Base-by-base conservation (phyloP, 2,888 invertebrate genomes). In the Epirrita christyi region DNA sequence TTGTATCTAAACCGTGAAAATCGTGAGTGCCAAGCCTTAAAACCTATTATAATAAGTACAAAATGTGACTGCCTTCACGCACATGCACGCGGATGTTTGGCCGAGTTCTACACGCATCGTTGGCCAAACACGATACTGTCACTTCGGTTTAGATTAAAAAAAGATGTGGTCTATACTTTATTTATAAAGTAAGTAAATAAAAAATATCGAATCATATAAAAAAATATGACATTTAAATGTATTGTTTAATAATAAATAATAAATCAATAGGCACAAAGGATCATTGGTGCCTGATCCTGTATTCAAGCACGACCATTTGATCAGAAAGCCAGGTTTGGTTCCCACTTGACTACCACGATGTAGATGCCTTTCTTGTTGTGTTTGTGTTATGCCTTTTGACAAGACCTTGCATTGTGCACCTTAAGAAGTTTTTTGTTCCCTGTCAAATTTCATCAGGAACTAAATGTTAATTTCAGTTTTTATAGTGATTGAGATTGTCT, bases 81-180 rank as follows among this genome's bases (percentile, higher is more conserved):
- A 41, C 36, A 42, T 43, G 44, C 43, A 50, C 44, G 41, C 55
- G 55, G 59, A 59, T 55, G 43, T 55, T 55, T 48, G 51, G 48
- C 6, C 40, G 36, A 48, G 43, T 45, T 51, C 40, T 38, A 38
- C 48, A 54, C 54, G 59, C 59, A 48, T 48, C 55, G 51, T 13
- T 59, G 59, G 40, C 28, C 34, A 29, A 47, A 55, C 59, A 55
- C 59, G 55, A 44, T 40, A 11, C 15, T 55, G 59, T 59, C 59
- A 55, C 55, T 59, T 55, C 21, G 10, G 27, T 11, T 55, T 44
- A 55, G 27, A 37, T 32, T 44, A 59, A 48, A 28, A 21, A 55
- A 15, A 38, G 15, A 42, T 38, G n/a, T n/a, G 2, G 7, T 8
- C 38, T 11, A 13, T 2, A 8, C 2, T 8, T 38, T 11, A 38